Percentiles rank a stretch among this genome's conserved stretches.
Evolutionary conservation across 2,888 invertebrate species (phyloP).

Genomic region (Drosophila falleni): DNA sequence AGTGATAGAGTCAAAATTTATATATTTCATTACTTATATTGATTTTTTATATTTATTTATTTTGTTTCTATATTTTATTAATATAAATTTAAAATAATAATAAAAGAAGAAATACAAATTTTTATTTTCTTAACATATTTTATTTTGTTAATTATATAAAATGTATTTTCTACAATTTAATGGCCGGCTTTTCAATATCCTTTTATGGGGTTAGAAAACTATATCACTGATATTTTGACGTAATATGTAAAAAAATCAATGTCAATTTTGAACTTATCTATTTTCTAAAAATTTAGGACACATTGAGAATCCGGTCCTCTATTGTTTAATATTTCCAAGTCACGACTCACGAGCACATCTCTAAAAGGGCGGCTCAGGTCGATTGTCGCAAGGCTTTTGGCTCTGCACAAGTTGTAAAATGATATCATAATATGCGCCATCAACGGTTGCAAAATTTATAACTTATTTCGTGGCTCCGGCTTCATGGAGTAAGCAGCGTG

Average conservation of each 20-base stretch:
- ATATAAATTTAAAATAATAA: too few species aligned
- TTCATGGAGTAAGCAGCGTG: conserved; percentile 31
- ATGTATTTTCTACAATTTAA: background rate
- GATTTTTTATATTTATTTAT: too few species aligned
- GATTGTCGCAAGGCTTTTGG: conserved; percentile 51
- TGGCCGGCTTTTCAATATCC: too few species aligned
- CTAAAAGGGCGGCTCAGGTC: conserved; percentile 51
- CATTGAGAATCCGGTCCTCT: too few species aligned
- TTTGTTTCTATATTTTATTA: too few species aligned
- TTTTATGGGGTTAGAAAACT: too few species aligned
- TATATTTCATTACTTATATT: background rate
- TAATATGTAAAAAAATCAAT: too few species aligned
- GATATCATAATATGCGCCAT: conserved; percentile 85
- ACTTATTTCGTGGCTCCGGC: conserved; percentile 79
- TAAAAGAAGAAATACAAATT: too few species aligned
- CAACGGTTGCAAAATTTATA: conserved; percentile 85
- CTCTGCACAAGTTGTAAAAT: conserved; percentile 83
- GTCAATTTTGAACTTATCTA: too few species aligned
- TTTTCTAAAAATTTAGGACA: too few species aligned
- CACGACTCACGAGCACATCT: conserved; percentile 50
- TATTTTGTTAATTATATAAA: background rate
- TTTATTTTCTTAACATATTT: background rate
- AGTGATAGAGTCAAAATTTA: too few species aligned
- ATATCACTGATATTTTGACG: too few species aligned
- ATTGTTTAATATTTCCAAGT: background rate